Base-by-base conservation (phyloP, 2,888 invertebrate genomes). In the Polyploca ridens region DNA sequence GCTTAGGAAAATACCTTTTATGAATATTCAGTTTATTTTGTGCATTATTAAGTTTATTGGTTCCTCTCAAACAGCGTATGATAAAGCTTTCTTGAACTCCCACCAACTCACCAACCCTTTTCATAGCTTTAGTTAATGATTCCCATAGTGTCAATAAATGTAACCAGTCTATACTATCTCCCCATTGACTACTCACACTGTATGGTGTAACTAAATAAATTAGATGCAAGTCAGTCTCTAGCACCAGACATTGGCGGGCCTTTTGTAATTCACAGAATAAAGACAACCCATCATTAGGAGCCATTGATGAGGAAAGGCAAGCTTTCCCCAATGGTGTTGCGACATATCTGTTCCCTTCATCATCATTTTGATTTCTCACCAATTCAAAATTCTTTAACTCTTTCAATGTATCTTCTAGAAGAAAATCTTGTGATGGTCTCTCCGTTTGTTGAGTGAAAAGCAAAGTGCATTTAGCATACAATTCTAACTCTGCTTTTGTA, bases 161-260 rank as follows among this genome's bases (percentile, higher is more conserved):
- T 83, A 97, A 93, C 98, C 98, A 98, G 83, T 99, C 98, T 62
- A 98, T 94, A 19, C 54, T 54, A 79, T 96, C 95, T 66, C 95
- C 95, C 95, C 97, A 95, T 67, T 98, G 97, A 81, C 96, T 96
- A 76, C 97, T 96, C 35, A 98, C 96, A 86, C 97, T 98, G 70
- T 98, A 97, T 0, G 99, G 99, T 3, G 99, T 99, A 57, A 99
- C 99, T 79, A 99, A 94, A 89, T 99, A 99, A 62, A 99, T 96
- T 57, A 99, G 95, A 90, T 99, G 99, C 3, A 99, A 94, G 80
- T 99, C 99, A 64, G 97, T 98, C 85, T 99, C 98, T 13, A 99
- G 91, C 0, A 98, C 98, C 83, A 99, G 97, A 82, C 97, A 97
- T 77, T 97, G 96, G 10, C 98, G 95, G 0, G 99, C 98, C 87